phyloP scores from a whole-genome alignment of 2,888 invertebrate genomes.

The Macrophya annulata region DNA sequence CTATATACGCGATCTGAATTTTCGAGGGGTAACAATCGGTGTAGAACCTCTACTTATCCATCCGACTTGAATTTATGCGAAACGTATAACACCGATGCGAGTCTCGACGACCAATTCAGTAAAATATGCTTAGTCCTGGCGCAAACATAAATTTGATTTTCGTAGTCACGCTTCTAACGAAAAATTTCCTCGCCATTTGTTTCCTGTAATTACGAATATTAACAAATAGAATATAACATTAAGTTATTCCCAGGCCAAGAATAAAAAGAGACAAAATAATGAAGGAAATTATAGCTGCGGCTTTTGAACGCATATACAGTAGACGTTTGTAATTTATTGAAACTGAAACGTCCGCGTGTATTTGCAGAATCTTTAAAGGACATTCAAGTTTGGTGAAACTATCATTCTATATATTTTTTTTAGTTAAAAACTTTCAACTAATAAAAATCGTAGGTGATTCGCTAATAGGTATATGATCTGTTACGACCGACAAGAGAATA shows the following conservation, averaged over 20 bases:
- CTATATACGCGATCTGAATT: slow-evolving; percentile 52
- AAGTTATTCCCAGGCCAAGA: neutral
- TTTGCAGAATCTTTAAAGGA: neutral
- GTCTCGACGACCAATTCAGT: slow-evolving; percentile 23
- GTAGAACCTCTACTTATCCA: slow-evolving; percentile 25
- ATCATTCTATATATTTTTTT: neutral
- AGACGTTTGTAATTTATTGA: neutral
- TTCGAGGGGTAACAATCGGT: slow-evolving; percentile 23
- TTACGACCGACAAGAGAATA: neutral
- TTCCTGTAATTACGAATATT: neutral
- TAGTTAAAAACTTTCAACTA: neutral
- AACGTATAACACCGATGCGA: slow-evolving; percentile 19
- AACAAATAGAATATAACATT: neutral
- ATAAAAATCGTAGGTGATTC: neutral
- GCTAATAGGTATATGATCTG: neutral
- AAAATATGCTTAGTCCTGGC: slow-evolving; percentile 26
- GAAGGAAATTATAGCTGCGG: neutral
- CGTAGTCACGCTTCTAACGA: neutral
- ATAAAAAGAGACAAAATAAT: neutral
- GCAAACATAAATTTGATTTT: slow-evolving; percentile 34
- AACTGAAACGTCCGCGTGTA: neutral
- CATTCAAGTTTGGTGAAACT: neutral
- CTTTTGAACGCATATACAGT: neutral
- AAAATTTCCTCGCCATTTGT: slow-evolving; percentile 17
- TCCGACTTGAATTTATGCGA: slow-evolving; percentile 50